Base-by-base conservation (phyloP, 2,113 vertebrate species). In the Megalops atlanticus region DNA sequence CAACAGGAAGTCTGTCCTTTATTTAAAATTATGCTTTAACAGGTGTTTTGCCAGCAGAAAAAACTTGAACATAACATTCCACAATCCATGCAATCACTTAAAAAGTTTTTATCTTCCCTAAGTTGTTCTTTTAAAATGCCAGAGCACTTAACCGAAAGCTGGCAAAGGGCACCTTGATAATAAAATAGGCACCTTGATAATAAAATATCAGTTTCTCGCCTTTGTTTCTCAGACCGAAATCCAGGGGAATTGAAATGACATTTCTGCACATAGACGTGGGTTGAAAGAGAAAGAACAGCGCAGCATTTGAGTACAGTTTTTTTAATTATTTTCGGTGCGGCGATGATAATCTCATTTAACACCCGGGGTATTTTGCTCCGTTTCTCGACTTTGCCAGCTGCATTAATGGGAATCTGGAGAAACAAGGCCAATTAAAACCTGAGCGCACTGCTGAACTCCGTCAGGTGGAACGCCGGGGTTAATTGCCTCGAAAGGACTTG, bases 141-240 rank as follows among this genome's bases (percentile, higher is more conserved):
- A 43, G 39, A 38, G 27, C 33, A 31, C 76, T 64, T 27, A 45
- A 77, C 27, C 12, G 24, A 52, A 54, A 38, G 36, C 47, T n/a
- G 31, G 39, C 52, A 64, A 52, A 77, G 58, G 77, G n/a, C 77
- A 69, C 10, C 2, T 11, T 31, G 52, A 43, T 78, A 69, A 33
- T 54, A 10, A 16, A 12, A 35, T 54, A 14, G 49, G 49, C 10
- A 14, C 7, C 2, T 11, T 36, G 45, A 39, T 77, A 43, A 69
- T 68, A 6, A n/a, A 10, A 31, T 41, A 7, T 6, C 27, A 7
- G 27, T 40, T 49, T 80, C 68, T 41, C 49, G 41, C 33, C 69
- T 72, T 72, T 80, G 68, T 74, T 74, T 74, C 35, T 6, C 70
- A 33, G 49, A 47, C 69, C 33, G 12, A 31, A 71, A 70, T 70